These are phyloP conservation scores for Sebastes melanostomus DNA, from an alignment of 2,797 vertebrate genomes.

Conservation along the genomic window DNA sequence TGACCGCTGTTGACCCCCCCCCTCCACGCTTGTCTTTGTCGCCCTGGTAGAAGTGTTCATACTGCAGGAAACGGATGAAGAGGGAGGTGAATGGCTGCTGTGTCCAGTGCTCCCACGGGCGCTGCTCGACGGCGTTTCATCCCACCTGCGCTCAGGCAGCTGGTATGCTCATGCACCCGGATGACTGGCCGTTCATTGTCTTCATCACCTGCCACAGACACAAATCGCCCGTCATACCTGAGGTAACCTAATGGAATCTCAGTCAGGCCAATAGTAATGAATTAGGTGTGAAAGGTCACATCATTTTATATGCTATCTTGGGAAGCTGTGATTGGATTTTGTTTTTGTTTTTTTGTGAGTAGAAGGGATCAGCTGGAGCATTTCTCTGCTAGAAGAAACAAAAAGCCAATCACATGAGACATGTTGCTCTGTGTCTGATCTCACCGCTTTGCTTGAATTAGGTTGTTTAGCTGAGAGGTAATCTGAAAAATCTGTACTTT, in stretches of 20 bases:
- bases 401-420: neutral
- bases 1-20: neutral
- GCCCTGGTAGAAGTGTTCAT: slow-evolving; percentile 89
- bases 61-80: slow-evolving; percentile 94
- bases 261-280: too few relatives aligned
- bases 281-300: neutral
- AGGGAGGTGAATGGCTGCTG: slow-evolving; percentile 91
- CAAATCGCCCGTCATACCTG: slow-evolving; percentile 83
- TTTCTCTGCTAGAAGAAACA: neutral
- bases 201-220: slow-evolving; percentile 96
- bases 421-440: neutral
- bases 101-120: slow-evolving; percentile 96
- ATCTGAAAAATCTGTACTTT: neutral
- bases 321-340: neutral
- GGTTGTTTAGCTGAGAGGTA: neutral
- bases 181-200: slow-evolving; percentile 97
- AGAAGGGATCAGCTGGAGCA: neutral
- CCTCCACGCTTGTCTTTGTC: slow-evolving; percentile 10
- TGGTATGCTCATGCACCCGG: slow-evolving; percentile 94
- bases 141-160: slow-evolving; percentile 96
- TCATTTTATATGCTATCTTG: neutral
- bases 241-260: slow-evolving; percentile 78
- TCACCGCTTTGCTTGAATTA: neutral
- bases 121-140: slow-evolving; percentile 96
- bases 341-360: neutral